phyloP scores from a whole-genome alignment of 2,113 vertebrate genomes.

The Gymnorhina tibicen region DNA sequence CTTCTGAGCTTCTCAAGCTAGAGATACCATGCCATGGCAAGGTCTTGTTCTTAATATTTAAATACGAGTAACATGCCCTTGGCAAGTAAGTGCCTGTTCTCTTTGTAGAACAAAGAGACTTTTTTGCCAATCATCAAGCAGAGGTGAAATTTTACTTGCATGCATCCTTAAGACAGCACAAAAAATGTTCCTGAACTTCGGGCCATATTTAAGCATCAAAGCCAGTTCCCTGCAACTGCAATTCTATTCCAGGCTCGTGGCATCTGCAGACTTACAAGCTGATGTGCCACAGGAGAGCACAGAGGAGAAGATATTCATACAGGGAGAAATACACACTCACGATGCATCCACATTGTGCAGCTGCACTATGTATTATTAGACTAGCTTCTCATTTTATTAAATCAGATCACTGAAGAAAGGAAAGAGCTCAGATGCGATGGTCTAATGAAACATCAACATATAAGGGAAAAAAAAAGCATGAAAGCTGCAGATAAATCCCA shows the following conservation, averaged over 20 bases:
- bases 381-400: not conserved
- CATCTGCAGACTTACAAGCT: conserved; percentile 15
- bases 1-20: not conserved
- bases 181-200: not conserved
- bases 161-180: not conserved
- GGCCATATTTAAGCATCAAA: not conserved
- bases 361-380: conserved; percentile 17
- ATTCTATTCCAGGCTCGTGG: not conserved
- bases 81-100: not conserved
- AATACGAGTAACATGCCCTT: not conserved
- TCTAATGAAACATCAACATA: conserved; percentile 8
- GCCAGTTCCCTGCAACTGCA: not conserved
- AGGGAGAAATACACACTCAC: not conserved
- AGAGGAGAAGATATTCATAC: not conserved
- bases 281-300: not conserved
- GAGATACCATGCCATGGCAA: not conserved
- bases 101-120: not conserved
- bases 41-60: not conserved
- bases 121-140: not conserved
- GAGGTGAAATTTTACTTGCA: not conserved
- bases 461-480: not conserved
- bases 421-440: not conserved
- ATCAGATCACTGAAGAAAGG: not conserved
- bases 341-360: not conserved
- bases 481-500: not conserved